These are phyloP conservation scores for Tyrophagus putrescentiae DNA, from an alignment of 1,140 invertebrate genomes.

Conservation along the genomic window DNA sequence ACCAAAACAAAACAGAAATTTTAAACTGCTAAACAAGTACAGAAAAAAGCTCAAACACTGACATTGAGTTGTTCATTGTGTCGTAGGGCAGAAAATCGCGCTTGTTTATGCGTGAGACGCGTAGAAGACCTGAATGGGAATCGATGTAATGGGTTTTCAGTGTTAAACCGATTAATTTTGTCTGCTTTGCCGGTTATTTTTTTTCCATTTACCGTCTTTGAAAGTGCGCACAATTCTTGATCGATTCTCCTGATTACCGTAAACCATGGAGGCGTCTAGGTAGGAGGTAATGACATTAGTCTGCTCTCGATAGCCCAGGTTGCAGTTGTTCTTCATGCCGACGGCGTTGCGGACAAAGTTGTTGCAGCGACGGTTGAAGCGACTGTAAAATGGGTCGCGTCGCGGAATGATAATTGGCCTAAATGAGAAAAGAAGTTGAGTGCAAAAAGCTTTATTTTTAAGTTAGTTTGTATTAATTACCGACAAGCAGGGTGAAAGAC, in stretches of 20 bases:
- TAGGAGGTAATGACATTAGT: slow-evolving; percentile 91
- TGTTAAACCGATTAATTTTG: too few species aligned
- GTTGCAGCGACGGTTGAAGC: slow-evolving; percentile 24
- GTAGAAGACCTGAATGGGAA: too few species aligned
- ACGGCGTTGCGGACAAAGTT: slow-evolving; percentile 27
- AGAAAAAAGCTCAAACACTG: too few species aligned
- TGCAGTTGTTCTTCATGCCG: slow-evolving; percentile 18
- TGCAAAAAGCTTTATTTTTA: too few species aligned
- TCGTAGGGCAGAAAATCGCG: slow-evolving; percentile 24
- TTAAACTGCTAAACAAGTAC: too few species aligned
- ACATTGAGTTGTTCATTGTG: slow-evolving; percentile 8
- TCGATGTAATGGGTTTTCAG: too few species aligned
- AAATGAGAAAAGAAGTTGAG: too few species aligned
- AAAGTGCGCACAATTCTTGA: slow-evolving; percentile 21
- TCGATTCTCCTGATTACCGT: slow-evolving; percentile 53
- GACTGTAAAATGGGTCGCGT: slow-evolving; percentile 27
- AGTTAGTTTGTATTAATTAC: too few species aligned
- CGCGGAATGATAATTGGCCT: slow-evolving; percentile 26
- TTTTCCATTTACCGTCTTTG: slow-evolving; percentile 20
- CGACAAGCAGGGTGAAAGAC: slow-evolving; percentile 26
- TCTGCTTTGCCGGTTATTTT: too few species aligned
- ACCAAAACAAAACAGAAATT: too few species aligned
- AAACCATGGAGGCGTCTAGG: slow-evolving; percentile 91
- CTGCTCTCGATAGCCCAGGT: slow-evolving; percentile 54
- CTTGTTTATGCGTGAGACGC: slow-evolving; percentile 13